Evolutionary conservation across 2,113 vertebrate genomes (phyloP), one percentile per base, ranked within the genome.

Genomic region (Equus quagga): DNA sequence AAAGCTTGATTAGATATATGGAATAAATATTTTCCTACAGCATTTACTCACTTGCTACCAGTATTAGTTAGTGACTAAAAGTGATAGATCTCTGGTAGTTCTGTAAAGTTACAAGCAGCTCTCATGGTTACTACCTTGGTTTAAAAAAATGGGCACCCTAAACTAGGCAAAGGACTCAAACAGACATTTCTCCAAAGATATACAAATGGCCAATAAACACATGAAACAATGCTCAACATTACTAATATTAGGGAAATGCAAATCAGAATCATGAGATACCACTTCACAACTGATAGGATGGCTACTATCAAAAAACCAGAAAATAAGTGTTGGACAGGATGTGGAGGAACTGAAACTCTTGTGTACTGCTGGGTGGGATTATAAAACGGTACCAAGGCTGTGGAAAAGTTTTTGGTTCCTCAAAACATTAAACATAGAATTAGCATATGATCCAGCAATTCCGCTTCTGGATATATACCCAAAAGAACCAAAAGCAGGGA

Each of bases 1-100:
- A 91, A 96, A 89, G 81, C 4, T 41, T 76, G 44, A 84, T 73
- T 88, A 89, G 54, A 41, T 24, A 67, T 33, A 72, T 19, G 21
- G 7, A 6, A 65, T 31, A 51, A 79, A 41, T 51, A 86, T 95
- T 90, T 94, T 82, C 24, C 54, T 67, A 72, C 89, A 70, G 51
- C 94, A 87, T 88, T 84, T 75, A 81, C 2, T 86, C 60, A 62
- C 36, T 56, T 97, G 33, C 41, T 93, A 83, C 33, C 62, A 78
- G 17, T 46, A 79, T 65, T 69, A 70, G 15, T 64, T 81, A 93
- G 54, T 9, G 76, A 89, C 85, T 94, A 86, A 62, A 95, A 90
- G 46, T 58, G 13, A n/a, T 33, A 73, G 23, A 31, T 58, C 28
- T 94, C 49, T 90, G 21, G 54, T 36, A 72, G 19, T 95, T 95